These are phyloP conservation scores for Potamarius usumacintae DNA, from an alignment of 2,113 vertebrate species.

Conservation along the genomic window DNA sequence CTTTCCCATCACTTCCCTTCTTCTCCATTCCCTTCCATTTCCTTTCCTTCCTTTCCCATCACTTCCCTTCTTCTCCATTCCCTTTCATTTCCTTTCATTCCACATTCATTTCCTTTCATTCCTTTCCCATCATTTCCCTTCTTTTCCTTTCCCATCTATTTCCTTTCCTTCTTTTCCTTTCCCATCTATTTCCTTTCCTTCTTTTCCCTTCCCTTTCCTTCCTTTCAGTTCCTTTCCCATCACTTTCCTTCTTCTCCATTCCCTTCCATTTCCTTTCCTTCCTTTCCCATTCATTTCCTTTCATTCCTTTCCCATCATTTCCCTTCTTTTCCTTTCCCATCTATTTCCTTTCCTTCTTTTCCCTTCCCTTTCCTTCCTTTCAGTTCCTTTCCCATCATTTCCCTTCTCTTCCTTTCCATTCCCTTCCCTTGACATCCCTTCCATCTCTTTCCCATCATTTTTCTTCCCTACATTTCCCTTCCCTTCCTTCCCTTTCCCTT, in stretches of 20 bases:
- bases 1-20: no score
- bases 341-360: not conserved
- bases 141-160: not conserved
- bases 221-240: fast-evolving
- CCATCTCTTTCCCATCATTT: no score
- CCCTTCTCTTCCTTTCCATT: not conserved
- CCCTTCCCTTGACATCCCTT: fast-evolving
- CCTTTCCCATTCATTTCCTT: not conserved
- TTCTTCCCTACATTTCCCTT: not conserved
- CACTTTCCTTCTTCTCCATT: not conserved
- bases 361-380: no score
- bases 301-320: no score
- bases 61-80: no score
- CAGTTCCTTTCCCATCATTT: fast-evolving
- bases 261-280: not conserved
- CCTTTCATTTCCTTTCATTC: no score
- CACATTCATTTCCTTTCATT: not conserved
- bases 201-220: not conserved
- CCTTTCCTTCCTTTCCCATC: not conserved
- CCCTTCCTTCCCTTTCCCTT: not conserved
- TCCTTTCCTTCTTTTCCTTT: not conserved
- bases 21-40: no score
- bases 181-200: not conserved
- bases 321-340: not conserved
- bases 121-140: no score